phyloP scores from a whole-genome alignment of 1,140 invertebrate genomes.

The Prorops nasuta region DNA sequence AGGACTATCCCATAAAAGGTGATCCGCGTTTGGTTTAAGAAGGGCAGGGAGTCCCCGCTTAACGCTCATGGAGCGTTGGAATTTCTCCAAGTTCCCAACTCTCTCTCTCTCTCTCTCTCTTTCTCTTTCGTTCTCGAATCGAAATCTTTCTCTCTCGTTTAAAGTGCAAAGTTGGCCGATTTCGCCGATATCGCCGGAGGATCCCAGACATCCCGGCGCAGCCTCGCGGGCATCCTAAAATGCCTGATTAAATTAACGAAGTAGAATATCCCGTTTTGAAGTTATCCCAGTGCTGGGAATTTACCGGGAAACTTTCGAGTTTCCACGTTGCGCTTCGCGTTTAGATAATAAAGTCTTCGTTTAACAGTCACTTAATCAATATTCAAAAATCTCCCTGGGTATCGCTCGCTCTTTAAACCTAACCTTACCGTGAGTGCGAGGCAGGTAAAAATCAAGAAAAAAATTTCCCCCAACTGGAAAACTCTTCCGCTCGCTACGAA shows the following conservation, averaged over 20 bases:
- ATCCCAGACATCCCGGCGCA: too few species aligned
- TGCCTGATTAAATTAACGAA: slow-evolving; percentile 6
- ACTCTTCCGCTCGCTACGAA: too few species aligned
- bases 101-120: not conserved
- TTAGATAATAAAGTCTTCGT: slow-evolving; percentile 7
- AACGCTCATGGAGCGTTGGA: not conserved
- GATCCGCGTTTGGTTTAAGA: too few species aligned
- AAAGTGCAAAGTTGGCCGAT: not conserved
- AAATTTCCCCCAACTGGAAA: too few species aligned
- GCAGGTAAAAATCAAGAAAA: too few species aligned
- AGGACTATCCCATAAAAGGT: too few species aligned
- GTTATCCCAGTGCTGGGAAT: not conserved
- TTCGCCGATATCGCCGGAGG: too few species aligned
- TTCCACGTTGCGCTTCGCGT: not conserved
- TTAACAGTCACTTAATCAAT: slow-evolving; percentile 6
- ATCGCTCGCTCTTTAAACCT: slow-evolving; percentile 6
- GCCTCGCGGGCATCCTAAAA: not conserved
- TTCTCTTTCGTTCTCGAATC: not conserved
- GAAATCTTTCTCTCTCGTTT: too few species aligned
- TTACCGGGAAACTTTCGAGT: too few species aligned
- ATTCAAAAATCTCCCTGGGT: not conserved
- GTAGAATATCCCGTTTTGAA: not conserved
- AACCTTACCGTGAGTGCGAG: too few species aligned
- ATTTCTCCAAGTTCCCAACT: not conserved
- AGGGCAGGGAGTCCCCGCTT: not conserved